A percentile compares a stretch with the other conserved stretches of the same genome.
Evolutionary conservation across 1,140 invertebrate genomes (phyloP).

Genomic region (Venustaconcha ellipsiformis): DNA sequence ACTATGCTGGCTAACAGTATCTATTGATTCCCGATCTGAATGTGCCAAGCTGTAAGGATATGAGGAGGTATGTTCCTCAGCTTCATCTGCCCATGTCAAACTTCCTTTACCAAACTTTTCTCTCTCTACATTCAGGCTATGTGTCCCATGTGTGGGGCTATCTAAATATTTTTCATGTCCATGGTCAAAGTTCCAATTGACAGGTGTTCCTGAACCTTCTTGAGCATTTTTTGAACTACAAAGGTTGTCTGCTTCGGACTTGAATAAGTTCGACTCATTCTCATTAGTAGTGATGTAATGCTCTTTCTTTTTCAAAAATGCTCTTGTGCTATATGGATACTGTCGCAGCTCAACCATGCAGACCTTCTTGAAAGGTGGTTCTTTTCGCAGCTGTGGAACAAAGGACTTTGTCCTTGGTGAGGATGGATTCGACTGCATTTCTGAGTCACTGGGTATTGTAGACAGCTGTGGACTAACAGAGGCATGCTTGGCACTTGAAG

Average conservation of each 20-base stretch:
- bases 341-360: constrained; percentile 56
- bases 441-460: constrained; percentile 33
- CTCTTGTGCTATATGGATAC: constrained; percentile 51
- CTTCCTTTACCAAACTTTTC: too few relatives aligned
- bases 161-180: too few relatives aligned
- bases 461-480: constrained; percentile 27
- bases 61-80: too few relatives aligned
- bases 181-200: too few relatives aligned
- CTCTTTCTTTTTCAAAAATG: constrained; percentile 44
- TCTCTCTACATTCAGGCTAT: too few relatives aligned
- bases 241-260: too few relatives aligned
- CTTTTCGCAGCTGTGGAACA: constrained; percentile 34
- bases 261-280: neutral
- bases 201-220: too few relatives aligned
- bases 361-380: constrained; percentile 61
- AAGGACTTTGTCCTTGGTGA: constrained; percentile 21
- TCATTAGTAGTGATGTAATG: constrained; percentile 18
- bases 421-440: constrained; percentile 6
- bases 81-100: too few relatives aligned
- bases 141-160: too few relatives aligned
- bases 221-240: too few relatives aligned
- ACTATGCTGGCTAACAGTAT: constrained; percentile 47
- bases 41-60: too few relatives aligned
- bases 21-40: neutral
- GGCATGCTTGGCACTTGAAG: constrained; percentile 22